Evolutionary conservation across 2,888 invertebrate species (phyloP).

Genomic region (Pollenia amentaria): DNA sequence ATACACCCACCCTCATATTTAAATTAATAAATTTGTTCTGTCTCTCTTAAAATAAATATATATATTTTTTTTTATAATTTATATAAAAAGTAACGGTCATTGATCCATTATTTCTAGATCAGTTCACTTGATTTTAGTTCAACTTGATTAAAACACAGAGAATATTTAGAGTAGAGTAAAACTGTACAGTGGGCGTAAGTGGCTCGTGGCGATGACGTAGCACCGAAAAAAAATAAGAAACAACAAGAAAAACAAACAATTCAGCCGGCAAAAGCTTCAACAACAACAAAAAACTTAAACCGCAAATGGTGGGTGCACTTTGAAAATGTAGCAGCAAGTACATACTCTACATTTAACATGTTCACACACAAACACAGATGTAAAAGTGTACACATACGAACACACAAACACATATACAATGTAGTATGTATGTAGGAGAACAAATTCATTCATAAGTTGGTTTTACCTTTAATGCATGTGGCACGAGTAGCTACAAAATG

Average conservation of each 20-base stretch:
- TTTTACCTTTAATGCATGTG: conserved; percentile 39
- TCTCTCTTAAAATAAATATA: conserved; percentile 29
- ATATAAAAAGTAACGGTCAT: conserved; percentile 60
- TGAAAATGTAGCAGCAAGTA: conserved; percentile 48
- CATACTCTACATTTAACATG: conserved; percentile 30
- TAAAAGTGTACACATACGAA: neutral
- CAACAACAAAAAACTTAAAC: conserved; percentile 30
- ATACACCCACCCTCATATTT: conserved; percentile 33
- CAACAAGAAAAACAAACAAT: conserved; percentile 20
- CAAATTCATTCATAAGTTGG: conserved; percentile 65
- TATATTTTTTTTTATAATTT: neutral
- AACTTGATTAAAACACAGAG: conserved; percentile 31
- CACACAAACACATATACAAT: neutral
- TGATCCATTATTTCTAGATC: conserved; percentile 69
- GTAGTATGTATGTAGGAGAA: conserved; percentile 12
- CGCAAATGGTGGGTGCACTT: conserved; percentile 71
- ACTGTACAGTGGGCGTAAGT: conserved; percentile 67
- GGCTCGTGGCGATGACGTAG: conserved; percentile 74
- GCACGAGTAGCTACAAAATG: too few relatives aligned
- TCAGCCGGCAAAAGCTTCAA: neutral
- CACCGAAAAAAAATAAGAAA: conserved; percentile 31
- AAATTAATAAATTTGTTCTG: conserved; percentile 25
- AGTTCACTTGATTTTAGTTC: conserved; percentile 62
- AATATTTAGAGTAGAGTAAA: conserved; percentile 41
- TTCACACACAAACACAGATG: conserved; percentile 12